phyloP scores from a whole-genome alignment of 1,140 invertebrate species.

The Metopolophium dirhodum region DNA sequence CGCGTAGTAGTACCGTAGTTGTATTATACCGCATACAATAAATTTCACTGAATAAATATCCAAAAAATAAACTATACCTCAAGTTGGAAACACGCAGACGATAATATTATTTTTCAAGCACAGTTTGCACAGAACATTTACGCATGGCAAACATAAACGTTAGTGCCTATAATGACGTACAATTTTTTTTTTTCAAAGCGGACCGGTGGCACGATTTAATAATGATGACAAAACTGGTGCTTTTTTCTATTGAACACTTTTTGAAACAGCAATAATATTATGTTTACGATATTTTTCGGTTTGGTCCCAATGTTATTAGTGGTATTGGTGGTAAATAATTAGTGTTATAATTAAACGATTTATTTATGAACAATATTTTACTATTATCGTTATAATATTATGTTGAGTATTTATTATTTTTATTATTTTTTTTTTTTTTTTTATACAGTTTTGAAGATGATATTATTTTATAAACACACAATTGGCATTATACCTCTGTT shows the following conservation, averaged over 20 bases:
- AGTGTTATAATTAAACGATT: background rate
- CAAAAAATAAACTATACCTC: background rate
- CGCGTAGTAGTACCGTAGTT: no score
- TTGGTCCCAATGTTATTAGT: no score
- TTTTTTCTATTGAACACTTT: background rate
- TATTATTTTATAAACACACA: background rate
- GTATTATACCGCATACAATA: no score
- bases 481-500: background rate
- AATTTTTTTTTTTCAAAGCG: background rate
- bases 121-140: background rate
- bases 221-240: background rate
- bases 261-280: background rate
- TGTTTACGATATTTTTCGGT: no score
- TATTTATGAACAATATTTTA: background rate
- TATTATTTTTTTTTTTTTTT: background rate
- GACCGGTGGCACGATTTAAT: background rate
- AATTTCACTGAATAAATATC: background rate
- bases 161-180: background rate
- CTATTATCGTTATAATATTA: background rate
- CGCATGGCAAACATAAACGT: background rate
- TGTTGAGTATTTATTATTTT: no score
- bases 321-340: background rate
- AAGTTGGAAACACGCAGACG: background rate
- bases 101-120: background rate
- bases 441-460: background rate